Percentiles rank a stretch among this genome's conserved stretches.
Conservation (phyloP, 1,140 invertebrate species). For the Phthorimaea operculella region DNA sequence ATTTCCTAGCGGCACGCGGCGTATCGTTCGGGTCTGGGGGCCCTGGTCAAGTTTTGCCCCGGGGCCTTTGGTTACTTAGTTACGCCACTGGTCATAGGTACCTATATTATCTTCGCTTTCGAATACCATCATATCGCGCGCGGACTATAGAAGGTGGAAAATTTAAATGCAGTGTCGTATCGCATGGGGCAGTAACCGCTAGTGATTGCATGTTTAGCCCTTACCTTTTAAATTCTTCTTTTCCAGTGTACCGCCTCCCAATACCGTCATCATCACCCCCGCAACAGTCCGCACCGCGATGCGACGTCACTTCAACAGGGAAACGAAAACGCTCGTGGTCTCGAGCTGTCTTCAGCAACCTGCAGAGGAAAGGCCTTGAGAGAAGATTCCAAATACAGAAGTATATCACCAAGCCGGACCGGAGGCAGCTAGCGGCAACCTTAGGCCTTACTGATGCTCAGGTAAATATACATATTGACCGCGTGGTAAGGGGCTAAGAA, state of each 20-base stretch:
- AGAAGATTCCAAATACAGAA: constrained; percentile 92
- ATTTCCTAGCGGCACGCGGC: no score
- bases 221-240: not conserved
- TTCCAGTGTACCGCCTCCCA: constrained; percentile 51
- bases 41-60: no score
- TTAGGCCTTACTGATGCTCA: constrained; percentile 91
- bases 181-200: no score
- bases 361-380: constrained; percentile 91
- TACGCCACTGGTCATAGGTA: no score
- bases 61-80: no score
- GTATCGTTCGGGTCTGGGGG: no score
- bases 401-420: constrained; percentile 94
- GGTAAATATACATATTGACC: constrained; percentile 41
- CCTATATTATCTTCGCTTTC: no score
- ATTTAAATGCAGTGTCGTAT: no score
- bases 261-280: constrained; percentile 46
- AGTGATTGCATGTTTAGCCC: no score
- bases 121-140: no score
- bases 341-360: constrained; percentile 92
- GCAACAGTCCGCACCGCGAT: constrained; percentile 32
- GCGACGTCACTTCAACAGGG: constrained; percentile 54
- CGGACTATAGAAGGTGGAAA: no score
- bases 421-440: constrained; percentile 89
- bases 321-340: constrained; percentile 93
- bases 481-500: no score